Conservation (phyloP, 30 jellyfish, hydroid and myxozoan species). For the Clytia hemisphaerica region DNA sequence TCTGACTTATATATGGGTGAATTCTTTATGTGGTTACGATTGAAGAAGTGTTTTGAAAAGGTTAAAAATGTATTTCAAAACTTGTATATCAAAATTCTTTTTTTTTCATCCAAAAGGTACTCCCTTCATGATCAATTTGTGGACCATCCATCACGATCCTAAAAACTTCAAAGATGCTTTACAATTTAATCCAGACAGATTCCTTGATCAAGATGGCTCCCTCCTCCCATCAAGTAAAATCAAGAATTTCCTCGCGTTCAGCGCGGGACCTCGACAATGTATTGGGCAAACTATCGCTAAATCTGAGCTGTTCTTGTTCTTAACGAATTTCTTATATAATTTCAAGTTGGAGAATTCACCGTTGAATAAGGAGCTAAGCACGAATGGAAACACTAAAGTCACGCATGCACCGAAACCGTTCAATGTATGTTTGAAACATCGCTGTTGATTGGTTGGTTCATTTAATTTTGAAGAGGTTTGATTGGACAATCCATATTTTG, state of each 20-base stretch:
- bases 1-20: background rate
- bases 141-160: slow-evolving; percentile 16
- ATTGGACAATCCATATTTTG: no score
- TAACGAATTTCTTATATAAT: background rate
- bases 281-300: slow-evolving; percentile 6
- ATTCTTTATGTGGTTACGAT: background rate
- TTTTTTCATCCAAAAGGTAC: background rate
- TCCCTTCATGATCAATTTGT: slow-evolving; percentile 1
- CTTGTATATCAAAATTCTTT: background rate
- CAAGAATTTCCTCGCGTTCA: slow-evolving; percentile 5
- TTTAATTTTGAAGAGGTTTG: no score
- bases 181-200: slow-evolving; percentile 1
- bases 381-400: slow-evolving; percentile 7
- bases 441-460: no score
- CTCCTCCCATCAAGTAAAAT: background rate
- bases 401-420: slow-evolving; percentile 16
- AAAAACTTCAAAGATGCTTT: slow-evolving; percentile 2
- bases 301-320: slow-evolving; percentile 7
- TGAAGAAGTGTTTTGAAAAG: no score
- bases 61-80: no score
- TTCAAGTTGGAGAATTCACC: background rate
- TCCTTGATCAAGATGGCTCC: background rate
- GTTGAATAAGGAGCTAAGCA: background rate
- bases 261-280: slow-evolving; percentile 8
- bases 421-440: background rate